phyloP scores from a whole-genome alignment of 2,113 vertebrate genomes.

The Pristiophorus japonicus region DNA sequence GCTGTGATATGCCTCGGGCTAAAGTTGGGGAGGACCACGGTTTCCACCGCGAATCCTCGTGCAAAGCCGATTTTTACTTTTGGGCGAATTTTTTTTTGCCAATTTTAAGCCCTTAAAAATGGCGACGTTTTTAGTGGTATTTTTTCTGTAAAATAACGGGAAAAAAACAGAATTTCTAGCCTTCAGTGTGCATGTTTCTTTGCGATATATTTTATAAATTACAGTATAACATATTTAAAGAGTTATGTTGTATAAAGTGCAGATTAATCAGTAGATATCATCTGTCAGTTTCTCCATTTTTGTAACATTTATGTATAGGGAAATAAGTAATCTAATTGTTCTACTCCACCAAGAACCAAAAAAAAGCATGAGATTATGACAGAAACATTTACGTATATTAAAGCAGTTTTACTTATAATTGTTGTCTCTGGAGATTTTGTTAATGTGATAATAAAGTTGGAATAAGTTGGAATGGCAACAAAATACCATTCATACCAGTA shows the following conservation, averaged over 20 bases:
- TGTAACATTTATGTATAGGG: neutral
- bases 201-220: neutral
- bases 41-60: no score
- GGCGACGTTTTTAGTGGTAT: no score
- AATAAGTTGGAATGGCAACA: neutral
- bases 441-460: constrained; percentile 16
- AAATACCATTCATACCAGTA: neutral
- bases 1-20: no score
- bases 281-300: neutral
- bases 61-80: no score
- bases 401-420: neutral
- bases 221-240: neutral
- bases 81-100: no score
- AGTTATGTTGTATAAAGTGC: neutral
- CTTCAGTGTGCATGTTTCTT: neutral
- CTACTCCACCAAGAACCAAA: neutral
- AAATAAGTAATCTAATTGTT: neutral
- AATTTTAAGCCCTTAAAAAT: no score
- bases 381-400: neutral
- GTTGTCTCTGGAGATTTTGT: neutral
- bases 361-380: neutral
- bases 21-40: no score
- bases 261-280: neutral
- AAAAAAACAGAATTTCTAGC: no score
- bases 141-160: no score